Base-by-base conservation (phyloP, 37 sponge, comb jelly and placozoan species). In the Ephydatia muelleri region DNA sequence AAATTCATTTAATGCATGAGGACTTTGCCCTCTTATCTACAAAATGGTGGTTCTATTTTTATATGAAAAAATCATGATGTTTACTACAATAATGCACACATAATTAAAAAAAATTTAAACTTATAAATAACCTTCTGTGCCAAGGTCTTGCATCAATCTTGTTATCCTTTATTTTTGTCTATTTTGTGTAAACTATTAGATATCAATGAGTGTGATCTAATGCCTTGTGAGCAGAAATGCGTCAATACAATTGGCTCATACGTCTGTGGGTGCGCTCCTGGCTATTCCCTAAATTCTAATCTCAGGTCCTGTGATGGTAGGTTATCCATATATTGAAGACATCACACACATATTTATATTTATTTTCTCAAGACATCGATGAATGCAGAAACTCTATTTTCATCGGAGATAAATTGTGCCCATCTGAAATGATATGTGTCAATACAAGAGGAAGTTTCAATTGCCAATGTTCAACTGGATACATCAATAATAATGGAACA, bases 211-310 rank as follows among this genome's bases (percentile, higher is more conserved):
- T 88, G 89, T 83, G 26, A 3, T 6, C 6, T 11, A 19, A 21
- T 14, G 0, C 57, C 43, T 11, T 92, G 93, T 85, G 67, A 81
- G 31, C 93, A 92, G 68, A 25, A 36, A 12, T 92, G 93, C 39
- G 49, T 64, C 72, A 92, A 92, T 39, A 81, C 78, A 11, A 66
- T 25, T 48, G 86, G 88, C 38, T 71, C 84, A 69, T 91, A 48
- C 72, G 0, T 39, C 27, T 91, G 91, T 77, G 49, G 57, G 3
- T 91, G 91, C 37, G 26, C 2, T 14, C 27, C 30, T 31, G 91
- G 91, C 3, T 91, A 76, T 48, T 3, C 26, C 1, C 39, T 68
- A 9, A 73, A 65, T 49, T 71, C 19, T 16, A 57, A 57, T 57
- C 6, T 13, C 57, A 57, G 19, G 16, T 16, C 57, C 16, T 57